Evolutionary conservation across 2,797 vertebrate species (phyloP).

Genomic region (Lagorchestes hirsutus): DNA sequence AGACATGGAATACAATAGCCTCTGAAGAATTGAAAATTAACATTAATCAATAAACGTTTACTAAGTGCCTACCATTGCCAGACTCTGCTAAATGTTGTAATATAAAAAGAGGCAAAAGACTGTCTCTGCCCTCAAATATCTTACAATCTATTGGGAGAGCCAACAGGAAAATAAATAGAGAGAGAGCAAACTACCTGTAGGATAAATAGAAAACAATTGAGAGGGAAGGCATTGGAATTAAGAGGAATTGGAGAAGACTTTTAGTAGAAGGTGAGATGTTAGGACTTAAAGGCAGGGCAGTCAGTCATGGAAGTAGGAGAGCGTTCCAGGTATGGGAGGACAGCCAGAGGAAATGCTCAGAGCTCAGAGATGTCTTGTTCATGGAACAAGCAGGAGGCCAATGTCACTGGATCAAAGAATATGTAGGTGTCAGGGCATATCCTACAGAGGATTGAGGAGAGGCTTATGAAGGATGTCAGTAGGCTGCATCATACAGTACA

Average conservation of each 20-base stretch:
- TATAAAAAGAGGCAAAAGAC: background rate
- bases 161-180: too few relatives aligned
- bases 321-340: too few relatives aligned
- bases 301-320: too few relatives aligned
- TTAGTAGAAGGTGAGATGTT: background rate
- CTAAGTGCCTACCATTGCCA: background rate
- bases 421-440: too few relatives aligned
- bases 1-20: background rate
- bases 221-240: background rate
- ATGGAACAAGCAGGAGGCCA: too few relatives aligned
- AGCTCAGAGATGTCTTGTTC: too few relatives aligned
- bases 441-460: too few relatives aligned
- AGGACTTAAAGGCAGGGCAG: too few relatives aligned
- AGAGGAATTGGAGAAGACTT: background rate
- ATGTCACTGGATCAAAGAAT: too few relatives aligned
- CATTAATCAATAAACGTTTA: background rate
- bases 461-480: too few relatives aligned
- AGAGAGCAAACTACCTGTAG: background rate
- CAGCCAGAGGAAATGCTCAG: too few relatives aligned
- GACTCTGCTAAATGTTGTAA: background rate
- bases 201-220: background rate
- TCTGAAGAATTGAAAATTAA: background rate
- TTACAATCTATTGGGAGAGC: background rate
- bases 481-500: too few relatives aligned
- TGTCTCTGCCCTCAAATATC: background rate